phyloP scores from a whole-genome alignment of 2,888 invertebrate species.

The Tanaodytes sp. region DNA sequence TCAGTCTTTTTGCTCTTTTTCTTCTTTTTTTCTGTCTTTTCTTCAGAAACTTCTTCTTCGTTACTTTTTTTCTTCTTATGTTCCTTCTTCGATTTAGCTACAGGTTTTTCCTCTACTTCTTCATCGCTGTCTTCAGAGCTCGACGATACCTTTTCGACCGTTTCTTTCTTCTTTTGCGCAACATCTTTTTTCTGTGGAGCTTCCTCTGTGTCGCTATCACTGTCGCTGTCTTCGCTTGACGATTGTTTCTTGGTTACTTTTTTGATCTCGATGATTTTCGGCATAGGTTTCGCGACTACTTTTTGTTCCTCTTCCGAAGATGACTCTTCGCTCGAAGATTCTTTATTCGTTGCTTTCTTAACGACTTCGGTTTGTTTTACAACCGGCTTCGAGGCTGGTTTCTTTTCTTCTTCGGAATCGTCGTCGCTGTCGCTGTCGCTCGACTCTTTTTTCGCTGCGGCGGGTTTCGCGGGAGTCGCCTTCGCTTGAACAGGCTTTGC shows the following conservation, averaged over 20 bases:
- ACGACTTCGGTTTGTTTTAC: too few relatives aligned
- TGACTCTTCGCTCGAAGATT: conserved; percentile 53
- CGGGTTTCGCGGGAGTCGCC: conserved; percentile 54
- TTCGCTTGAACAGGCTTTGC: conserved; percentile 6
- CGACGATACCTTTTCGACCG: conserved; percentile 55
- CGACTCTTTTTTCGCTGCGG: conserved; percentile 58
- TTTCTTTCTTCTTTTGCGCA: conserved; percentile 58
- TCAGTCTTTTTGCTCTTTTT: not conserved
- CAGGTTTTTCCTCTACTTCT: conserved; percentile 58
- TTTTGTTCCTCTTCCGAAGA: conserved; percentile 27
- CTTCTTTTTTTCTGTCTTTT: conserved; percentile 51
- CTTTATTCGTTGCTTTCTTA: too few relatives aligned
- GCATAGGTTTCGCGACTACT: conserved; percentile 10
- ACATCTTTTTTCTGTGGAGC: too few relatives aligned
- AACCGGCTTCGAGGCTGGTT: conserved; percentile 9
- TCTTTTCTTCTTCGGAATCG: conserved; percentile 57
- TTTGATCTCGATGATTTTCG: too few relatives aligned
- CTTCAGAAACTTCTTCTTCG: conserved; percentile 59
- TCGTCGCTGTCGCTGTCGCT: conserved; percentile 18
- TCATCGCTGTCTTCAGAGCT: conserved; percentile 66
- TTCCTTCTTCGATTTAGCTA: conserved; percentile 56
- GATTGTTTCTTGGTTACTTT: conserved; percentile 32
- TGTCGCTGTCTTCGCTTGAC: conserved; percentile 32
- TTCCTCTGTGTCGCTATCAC: too few relatives aligned
- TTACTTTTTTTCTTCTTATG: conserved; percentile 57